Conservation (phyloP, 1,140 invertebrate genomes). For the Lepeophtheirus salmonis region DNA sequence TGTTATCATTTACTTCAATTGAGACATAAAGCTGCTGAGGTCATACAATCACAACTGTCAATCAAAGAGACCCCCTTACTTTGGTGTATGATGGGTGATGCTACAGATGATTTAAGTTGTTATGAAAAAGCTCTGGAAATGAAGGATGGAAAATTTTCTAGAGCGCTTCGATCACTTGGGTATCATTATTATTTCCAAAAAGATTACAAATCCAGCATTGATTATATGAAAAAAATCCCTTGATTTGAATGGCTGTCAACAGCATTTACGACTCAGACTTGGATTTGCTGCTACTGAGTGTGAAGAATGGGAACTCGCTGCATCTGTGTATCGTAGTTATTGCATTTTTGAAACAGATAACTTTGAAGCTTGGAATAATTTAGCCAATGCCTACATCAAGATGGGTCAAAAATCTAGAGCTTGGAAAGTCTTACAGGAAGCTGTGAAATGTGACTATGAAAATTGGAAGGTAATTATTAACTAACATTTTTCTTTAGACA, state of each 20-base stretch:
- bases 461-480: conserved; percentile 50
- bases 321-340: conserved; percentile 62
- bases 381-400: conserved; percentile 77
- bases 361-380: conserved; percentile 94
- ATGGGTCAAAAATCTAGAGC: conserved; percentile 64
- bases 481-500: not conserved
- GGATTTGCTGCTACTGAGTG: conserved; percentile 60
- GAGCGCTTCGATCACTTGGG: conserved; percentile 64
- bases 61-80: conserved; percentile 62
- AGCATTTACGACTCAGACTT: conserved; percentile 58
- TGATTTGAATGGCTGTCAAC: conserved; percentile 63
- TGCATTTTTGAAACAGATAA: conserved; percentile 63
- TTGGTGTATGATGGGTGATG: conserved; percentile 72
- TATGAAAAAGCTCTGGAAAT: conserved; percentile 81
- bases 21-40: conserved; percentile 60
- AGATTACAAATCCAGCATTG: conserved; percentile 50
- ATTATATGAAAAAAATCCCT: conserved; percentile 57
- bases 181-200: conserved; percentile 49
- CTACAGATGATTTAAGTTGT: conserved; percentile 41
- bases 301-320: conserved; percentile 61
- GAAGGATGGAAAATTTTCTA: conserved; percentile 52
- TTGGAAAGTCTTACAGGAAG: conserved; percentile 61
- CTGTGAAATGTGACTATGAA: conserved; percentile 77
- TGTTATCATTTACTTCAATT: conserved; percentile 68
- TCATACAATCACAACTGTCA: conserved; percentile 59